phyloP scores from a whole-genome alignment of 2,113 vertebrate species.

The Phoxinus phoxinus region DNA sequence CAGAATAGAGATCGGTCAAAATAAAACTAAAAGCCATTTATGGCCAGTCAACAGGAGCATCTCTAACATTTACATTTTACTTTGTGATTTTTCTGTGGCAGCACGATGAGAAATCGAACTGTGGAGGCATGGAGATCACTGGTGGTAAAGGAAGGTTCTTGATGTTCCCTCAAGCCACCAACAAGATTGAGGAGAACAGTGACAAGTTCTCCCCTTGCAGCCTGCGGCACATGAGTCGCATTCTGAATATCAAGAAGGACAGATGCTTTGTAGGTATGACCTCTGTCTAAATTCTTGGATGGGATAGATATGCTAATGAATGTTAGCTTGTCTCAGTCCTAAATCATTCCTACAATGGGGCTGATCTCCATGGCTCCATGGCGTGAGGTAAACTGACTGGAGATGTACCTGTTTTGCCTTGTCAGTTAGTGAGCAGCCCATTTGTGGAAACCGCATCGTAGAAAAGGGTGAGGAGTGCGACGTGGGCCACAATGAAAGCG shows the following conservation, averaged over 20 bases:
- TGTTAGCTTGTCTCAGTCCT: neutral
- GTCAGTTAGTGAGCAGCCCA: constrained; percentile 79
- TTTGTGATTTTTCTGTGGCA: constrained; percentile 54
- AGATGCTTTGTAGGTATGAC: constrained; percentile 80
- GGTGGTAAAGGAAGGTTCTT: constrained; percentile 76
- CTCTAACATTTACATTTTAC: neutral
- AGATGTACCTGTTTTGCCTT: constrained; percentile 39
- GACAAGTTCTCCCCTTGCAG: constrained; percentile 82
- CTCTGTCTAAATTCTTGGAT: neutral
- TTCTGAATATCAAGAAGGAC: constrained; percentile 79
- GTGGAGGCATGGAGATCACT: constrained; percentile 66
- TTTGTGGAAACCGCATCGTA: constrained; percentile 83
- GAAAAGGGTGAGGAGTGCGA: constrained; percentile 83
- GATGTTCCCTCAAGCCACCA: constrained; percentile 81
- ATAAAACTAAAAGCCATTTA: too few species aligned
- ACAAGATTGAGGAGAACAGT: constrained; percentile 79
- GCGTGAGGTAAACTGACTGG: neutral
- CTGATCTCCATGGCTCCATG: neutral
- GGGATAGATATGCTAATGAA: neutral
- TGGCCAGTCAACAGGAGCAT: too few species aligned
- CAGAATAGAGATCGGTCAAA: too few species aligned
- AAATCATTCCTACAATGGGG: neutral
- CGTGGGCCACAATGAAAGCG: constrained; percentile 69
- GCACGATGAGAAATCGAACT: constrained; percentile 79
- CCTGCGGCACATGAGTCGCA: constrained; percentile 68